Percentiles rank a stretch among this genome's conserved stretches.
Evolutionary conservation across 2,888 invertebrate genomes (phyloP).

Genomic region (Ormyrus thymus): DNA sequence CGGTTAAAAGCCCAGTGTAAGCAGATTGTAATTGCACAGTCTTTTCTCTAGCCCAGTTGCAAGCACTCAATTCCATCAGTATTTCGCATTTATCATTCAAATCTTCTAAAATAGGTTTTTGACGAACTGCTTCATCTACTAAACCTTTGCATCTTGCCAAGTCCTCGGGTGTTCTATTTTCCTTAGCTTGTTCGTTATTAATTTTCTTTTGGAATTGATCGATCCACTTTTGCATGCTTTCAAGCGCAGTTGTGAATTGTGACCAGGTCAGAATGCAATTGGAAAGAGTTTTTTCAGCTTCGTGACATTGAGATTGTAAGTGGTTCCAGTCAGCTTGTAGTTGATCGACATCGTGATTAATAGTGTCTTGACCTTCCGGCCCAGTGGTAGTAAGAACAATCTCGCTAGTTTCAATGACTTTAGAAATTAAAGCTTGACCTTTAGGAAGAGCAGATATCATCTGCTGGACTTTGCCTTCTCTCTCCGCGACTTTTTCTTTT

Average conservation of each 20-base stretch:
- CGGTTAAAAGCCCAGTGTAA: slow-evolving; percentile 86
- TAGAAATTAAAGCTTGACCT: slow-evolving; percentile 84
- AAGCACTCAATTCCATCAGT: slow-evolving; percentile 90
- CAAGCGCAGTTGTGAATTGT: slow-evolving; percentile 84
- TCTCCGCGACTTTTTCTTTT: slow-evolving; percentile 84
- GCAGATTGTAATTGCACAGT: slow-evolving; percentile 89
- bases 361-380: slow-evolving; percentile 87
- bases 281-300: slow-evolving; percentile 84
- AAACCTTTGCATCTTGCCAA: slow-evolving; percentile 85
- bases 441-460: slow-evolving; percentile 83
- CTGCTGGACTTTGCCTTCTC: slow-evolving; percentile 84
- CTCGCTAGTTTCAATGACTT: slow-evolving; percentile 84
- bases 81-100: slow-evolving; percentile 91
- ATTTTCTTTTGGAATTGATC: slow-evolving; percentile 82
- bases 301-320: slow-evolving; percentile 84
- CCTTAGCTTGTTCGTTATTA: slow-evolving; percentile 79
- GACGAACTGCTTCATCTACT: slow-evolving; percentile 84
- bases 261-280: slow-evolving; percentile 89
- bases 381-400: slow-evolving; percentile 86
- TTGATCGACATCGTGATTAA: slow-evolving; percentile 88
- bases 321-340: slow-evolving; percentile 89
- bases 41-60: slow-evolving; percentile 89
- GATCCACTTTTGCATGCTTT: slow-evolving; percentile 85
- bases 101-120: slow-evolving; percentile 88
- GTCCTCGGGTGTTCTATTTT: slow-evolving; percentile 87